phyloP scores from a whole-genome alignment of 2,113 vertebrate genomes.

The Microtus ochrogaster region DNA sequence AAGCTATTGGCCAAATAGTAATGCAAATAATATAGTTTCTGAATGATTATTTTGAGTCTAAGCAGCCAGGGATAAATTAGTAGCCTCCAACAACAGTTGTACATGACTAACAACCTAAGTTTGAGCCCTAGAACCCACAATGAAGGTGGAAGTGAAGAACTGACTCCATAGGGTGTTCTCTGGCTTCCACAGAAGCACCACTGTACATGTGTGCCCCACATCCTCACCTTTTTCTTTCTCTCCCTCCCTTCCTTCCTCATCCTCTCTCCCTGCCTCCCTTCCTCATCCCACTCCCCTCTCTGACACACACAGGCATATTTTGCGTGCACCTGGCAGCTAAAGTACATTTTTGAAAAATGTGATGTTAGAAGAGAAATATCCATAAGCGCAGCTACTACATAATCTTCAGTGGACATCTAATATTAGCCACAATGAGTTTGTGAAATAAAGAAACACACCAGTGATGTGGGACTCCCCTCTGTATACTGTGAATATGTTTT shows the following conservation, averaged over 20 bases:
- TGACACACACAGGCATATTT: not conserved
- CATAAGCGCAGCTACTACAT: not conserved
- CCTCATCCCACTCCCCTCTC: not conserved
- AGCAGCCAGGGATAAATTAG: too few species aligned
- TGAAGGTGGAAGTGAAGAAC: not conserved
- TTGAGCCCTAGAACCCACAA: not conserved
- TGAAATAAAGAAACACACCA: not conserved
- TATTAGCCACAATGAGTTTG: not conserved
- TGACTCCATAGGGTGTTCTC: not conserved
- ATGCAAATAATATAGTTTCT: too few species aligned
- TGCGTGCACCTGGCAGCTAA: not conserved
- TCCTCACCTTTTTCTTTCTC: not conserved
- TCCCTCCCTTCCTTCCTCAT: not conserved
- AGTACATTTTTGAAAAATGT: not conserved
- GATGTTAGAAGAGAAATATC: not conserved
- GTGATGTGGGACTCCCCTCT: too few species aligned
- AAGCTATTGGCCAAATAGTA: too few species aligned
- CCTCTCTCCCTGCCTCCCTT: not conserved
- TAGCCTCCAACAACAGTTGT: not conserved
- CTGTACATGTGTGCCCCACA: not conserved
- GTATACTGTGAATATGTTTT: too few species aligned
- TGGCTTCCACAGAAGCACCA: not conserved
- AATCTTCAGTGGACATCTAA: not conserved
- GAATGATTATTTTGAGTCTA: too few species aligned
- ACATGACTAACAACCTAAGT: not conserved